Base-by-base conservation (phyloP, 2,888 invertebrate genomes). In the Anorthoa munda region DNA sequence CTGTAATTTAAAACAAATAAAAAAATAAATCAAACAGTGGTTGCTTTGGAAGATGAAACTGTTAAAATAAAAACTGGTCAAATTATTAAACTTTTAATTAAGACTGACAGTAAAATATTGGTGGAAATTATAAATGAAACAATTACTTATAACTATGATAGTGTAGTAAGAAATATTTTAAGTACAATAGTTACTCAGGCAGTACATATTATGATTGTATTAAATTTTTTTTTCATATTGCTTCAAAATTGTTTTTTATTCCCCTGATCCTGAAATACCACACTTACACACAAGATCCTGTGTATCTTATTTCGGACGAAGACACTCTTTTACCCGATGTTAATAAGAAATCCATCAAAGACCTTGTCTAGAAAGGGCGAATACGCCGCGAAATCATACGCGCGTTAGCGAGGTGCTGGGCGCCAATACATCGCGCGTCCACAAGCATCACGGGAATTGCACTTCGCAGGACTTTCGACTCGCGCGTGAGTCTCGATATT, bases 181-280 rank as follows among this genome's bases (percentile, higher is more conserved):
- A 95, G 95, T 95, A 95, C 94, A 95, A 95, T 94, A 94, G 88
- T 91, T 93, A 95, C 92, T 94, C 93, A 92, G 90, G 93, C 93
- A 94, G 92, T 94, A 94, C 91, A 92, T 93, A 88, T 90, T 86
- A 88, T 87, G 84, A 89, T 87, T 87, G 92, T 91, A 90, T 90
- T 92, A 90, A 92, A 94, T 92, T 91, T 91, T 93, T 88, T 91
- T 92, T 92, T 92, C 92, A 93, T 95, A 95, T 93, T 93, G 95
- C 95, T 95, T 95, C 91, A 86, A 87, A 70, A 50, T 81, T 74
- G 58, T 83, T 89, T 92, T 89, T 75, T 55, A 21, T 53, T 79
- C 2, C 51, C 59, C 39, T 39, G 0, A 17, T 53, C 58, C 58
- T 77, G 15, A 21, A 21, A 18, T 13, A 11, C n/a, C 26, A 64